These are phyloP conservation scores for Manis pentadactyla DNA, from an alignment of 2,797 vertebrate species.

Conservation along the genomic window DNA sequence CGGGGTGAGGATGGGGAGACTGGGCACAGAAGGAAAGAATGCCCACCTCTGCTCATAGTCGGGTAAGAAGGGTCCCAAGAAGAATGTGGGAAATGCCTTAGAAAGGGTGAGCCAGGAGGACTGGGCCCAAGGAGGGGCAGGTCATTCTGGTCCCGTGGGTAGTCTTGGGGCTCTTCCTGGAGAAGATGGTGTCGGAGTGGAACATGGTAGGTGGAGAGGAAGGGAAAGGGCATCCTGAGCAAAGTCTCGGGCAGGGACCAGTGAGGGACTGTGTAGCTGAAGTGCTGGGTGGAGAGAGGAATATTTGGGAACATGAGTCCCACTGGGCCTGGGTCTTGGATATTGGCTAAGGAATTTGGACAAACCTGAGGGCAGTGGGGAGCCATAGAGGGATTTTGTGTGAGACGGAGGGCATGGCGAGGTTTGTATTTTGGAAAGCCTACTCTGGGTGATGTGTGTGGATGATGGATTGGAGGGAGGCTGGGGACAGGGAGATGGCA, in stretches of 20 bases:
- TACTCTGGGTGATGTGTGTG: background rate
- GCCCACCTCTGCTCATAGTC: background rate
- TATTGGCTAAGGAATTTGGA: background rate
- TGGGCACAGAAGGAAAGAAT: background rate
- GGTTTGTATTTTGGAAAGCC: background rate
- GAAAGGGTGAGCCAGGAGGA: background rate
- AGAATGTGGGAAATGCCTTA: background rate
- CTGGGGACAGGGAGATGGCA: background rate
- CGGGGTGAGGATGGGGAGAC: background rate
- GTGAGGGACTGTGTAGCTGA: background rate
- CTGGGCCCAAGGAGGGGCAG: background rate
- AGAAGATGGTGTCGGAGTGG: background rate
- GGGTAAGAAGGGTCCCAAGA: background rate
- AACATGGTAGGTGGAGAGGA: background rate
- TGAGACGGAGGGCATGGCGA: background rate
- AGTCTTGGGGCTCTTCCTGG: background rate
- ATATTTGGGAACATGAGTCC: background rate
- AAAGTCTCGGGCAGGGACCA: background rate
- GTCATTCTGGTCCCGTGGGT: background rate
- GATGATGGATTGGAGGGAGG: background rate
- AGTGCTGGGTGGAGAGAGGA: background rate
- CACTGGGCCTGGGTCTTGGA: background rate
- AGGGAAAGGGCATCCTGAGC: background rate
- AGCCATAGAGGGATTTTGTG: background rate
- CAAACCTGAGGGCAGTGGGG: background rate